Conservation (phyloP, 2,888 invertebrate species). For the Agonopterix arenella region DNA sequence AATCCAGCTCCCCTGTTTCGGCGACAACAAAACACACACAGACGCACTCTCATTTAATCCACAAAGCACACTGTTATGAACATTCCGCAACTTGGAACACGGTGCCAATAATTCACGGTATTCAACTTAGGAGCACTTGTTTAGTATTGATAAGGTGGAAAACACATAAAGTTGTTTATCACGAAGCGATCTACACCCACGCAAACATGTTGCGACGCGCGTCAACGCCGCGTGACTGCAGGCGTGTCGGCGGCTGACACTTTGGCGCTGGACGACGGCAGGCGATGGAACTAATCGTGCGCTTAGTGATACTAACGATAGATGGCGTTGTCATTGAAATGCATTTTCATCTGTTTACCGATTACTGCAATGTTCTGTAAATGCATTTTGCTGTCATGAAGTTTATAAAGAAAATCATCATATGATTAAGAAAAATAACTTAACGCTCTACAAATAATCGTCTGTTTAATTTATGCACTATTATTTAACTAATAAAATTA, state of each 20-base stretch:
- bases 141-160: constrained; percentile 54
- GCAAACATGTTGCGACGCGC: constrained; percentile 68
- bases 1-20: constrained; percentile 56
- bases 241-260: constrained; percentile 67
- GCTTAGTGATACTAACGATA: constrained; percentile 18
- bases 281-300: constrained; percentile 30
- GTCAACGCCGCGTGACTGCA: constrained; percentile 75
- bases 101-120: constrained; percentile 27
- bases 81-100: constrained; percentile 25
- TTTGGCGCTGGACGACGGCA: constrained; percentile 48
- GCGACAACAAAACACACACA: constrained; percentile 68
- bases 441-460: too few relatives aligned
- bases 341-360: constrained; percentile 7
- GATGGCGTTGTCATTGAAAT: constrained; percentile 42
- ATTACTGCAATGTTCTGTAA: constrained; percentile 9
- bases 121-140: constrained; percentile 36
- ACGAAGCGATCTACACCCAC: constrained; percentile 65
- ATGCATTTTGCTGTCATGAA: too few relatives aligned
- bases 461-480: too few relatives aligned
- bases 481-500: too few relatives aligned
- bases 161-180: constrained; percentile 62
- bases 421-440: background rate
- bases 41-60: constrained; percentile 52
- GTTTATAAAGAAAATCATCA: too few relatives aligned
- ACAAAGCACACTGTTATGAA: constrained; percentile 40